phyloP scores from a whole-genome alignment of 92 coral and sea anemone species.

The Epizoanthus rinbou region DNA sequence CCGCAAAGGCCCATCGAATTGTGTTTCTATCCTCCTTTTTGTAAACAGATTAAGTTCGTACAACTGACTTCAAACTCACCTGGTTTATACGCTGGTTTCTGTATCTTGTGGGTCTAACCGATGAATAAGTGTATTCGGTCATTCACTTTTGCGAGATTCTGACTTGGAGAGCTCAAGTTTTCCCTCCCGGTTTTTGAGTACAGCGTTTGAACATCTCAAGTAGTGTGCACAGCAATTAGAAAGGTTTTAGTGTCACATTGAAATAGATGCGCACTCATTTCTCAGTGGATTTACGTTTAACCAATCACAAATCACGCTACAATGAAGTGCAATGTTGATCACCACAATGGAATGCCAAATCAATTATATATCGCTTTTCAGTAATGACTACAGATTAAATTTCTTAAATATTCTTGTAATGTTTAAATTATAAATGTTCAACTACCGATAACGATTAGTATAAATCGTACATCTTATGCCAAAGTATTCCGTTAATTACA shows the following conservation, averaged over 20 bases:
- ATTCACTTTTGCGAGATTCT: slow-evolving; percentile 20
- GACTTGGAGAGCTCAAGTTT: slow-evolving; percentile 16
- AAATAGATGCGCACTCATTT: slow-evolving; percentile 15
- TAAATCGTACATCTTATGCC: slow-evolving; percentile 26
- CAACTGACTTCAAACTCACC: neutral
- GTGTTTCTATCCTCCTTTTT: too few species aligned
- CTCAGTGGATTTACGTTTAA: slow-evolving; percentile 1
- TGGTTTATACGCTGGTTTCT: slow-evolving; percentile 10
- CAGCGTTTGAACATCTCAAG: slow-evolving; percentile 20
- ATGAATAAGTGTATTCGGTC: slow-evolving; percentile 1
- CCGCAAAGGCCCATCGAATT: too few species aligned
- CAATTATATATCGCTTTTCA: slow-evolving; percentile 14
- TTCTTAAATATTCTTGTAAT: neutral
- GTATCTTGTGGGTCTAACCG: slow-evolving; percentile 11
- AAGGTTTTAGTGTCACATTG: too few species aligned
- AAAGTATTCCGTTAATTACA: slow-evolving; percentile 21
- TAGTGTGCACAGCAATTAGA: slow-evolving; percentile 19
- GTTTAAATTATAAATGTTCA: slow-evolving; percentile 17
- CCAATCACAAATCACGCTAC: slow-evolving; percentile 9
- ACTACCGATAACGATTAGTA: slow-evolving; percentile 12
- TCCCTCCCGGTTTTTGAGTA: slow-evolving; percentile 17
- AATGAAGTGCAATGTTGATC: neutral
- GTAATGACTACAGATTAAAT: neutral
- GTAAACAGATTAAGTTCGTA: too few species aligned
- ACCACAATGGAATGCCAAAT: neutral